Conservation (phyloP, 2,888 invertebrate species). For the Phyllotreta striolata region DNA sequence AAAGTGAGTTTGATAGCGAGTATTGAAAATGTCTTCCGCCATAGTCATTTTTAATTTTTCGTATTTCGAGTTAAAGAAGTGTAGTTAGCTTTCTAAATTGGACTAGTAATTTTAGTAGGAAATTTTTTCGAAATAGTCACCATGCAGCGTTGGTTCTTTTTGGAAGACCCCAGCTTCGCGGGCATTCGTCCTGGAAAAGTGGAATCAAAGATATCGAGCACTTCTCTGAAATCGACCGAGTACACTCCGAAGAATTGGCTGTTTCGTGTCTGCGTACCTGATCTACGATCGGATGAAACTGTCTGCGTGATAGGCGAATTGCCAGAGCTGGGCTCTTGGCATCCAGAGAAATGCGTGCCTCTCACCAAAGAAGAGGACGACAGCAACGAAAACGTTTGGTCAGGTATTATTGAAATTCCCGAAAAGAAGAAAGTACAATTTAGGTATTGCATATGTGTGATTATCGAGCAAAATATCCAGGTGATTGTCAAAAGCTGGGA, state of each 20-base stretch:
- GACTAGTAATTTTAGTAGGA: constrained; percentile 15
- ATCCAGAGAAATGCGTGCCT: constrained; percentile 66
- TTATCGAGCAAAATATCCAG: constrained; percentile 68
- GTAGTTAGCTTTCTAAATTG: constrained; percentile 11
- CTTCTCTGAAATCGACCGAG: constrained; percentile 39
- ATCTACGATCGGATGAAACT: constrained; percentile 68
- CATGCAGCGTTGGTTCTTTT: constrained; percentile 75
- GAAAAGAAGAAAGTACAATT: constrained; percentile 73
- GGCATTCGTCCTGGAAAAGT: constrained; percentile 56
- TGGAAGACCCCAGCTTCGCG: constrained; percentile 64
- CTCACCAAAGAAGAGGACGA: constrained; percentile 63
- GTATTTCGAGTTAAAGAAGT: constrained; percentile 28
- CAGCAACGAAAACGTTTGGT: constrained; percentile 69
- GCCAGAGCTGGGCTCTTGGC: constrained; percentile 76
- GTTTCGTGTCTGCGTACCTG: constrained; percentile 65
- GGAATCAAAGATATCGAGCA: constrained; percentile 38
- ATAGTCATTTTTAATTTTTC: constrained; percentile 18
- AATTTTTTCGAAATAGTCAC: constrained; percentile 29
- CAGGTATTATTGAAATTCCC: constrained; percentile 70
- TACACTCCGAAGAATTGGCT: constrained; percentile 59
- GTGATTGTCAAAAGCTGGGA: constrained; percentile 82
- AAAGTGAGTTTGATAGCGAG: constrained; percentile 11
- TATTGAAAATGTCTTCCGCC: constrained; percentile 29
- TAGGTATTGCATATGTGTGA: constrained; percentile 79
- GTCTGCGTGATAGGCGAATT: constrained; percentile 77